These are phyloP conservation scores for Iphiclides podalirius DNA, from an alignment of 2,888 invertebrate species.

Conservation along the genomic window DNA sequence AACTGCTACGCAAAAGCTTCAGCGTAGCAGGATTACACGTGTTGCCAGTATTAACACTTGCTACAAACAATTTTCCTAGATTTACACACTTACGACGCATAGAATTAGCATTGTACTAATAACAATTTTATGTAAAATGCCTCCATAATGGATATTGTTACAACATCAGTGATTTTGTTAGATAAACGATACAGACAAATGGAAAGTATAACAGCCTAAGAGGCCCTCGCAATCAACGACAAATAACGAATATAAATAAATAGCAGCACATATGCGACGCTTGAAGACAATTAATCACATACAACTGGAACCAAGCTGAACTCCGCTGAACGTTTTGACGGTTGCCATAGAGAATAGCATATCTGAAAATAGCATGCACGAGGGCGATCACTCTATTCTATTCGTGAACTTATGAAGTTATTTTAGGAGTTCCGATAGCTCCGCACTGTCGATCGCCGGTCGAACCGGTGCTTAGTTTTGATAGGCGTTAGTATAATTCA, in stretches of 20 bases:
- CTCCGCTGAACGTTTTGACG: slow-evolving; percentile 16
- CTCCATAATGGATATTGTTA: too few relatives aligned
- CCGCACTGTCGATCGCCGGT: slow-evolving; percentile 27
- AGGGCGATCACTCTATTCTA: slow-evolving; percentile 70
- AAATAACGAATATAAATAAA: not conserved
- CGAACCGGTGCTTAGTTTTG: slow-evolving; percentile 9
- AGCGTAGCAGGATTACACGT: too few relatives aligned
- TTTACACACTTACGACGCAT: too few relatives aligned
- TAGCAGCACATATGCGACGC: not conserved
- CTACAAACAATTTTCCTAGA: too few relatives aligned
- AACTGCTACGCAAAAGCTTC: too few relatives aligned
- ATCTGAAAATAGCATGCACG: slow-evolving; percentile 61
- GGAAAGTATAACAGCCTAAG: not conserved
- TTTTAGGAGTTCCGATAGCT: slow-evolving; percentile 58
- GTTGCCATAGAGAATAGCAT: slow-evolving; percentile 38
- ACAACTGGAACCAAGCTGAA: slow-evolving; percentile 7
- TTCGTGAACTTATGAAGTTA: slow-evolving; percentile 67
- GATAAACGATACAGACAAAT: too few relatives aligned
- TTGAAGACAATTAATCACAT: slow-evolving; percentile 14
- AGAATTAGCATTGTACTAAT: too few relatives aligned
- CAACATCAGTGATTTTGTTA: too few relatives aligned
- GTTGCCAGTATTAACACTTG: too few relatives aligned
- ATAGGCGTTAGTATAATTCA: not conserved
- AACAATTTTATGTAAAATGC: too few relatives aligned
- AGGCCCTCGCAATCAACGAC: not conserved